Evolutionary conservation across 2,797 vertebrate genomes (phyloP), one percentile per base, ranked within the genome.

Genomic region (Lophura swinhoii): DNA sequence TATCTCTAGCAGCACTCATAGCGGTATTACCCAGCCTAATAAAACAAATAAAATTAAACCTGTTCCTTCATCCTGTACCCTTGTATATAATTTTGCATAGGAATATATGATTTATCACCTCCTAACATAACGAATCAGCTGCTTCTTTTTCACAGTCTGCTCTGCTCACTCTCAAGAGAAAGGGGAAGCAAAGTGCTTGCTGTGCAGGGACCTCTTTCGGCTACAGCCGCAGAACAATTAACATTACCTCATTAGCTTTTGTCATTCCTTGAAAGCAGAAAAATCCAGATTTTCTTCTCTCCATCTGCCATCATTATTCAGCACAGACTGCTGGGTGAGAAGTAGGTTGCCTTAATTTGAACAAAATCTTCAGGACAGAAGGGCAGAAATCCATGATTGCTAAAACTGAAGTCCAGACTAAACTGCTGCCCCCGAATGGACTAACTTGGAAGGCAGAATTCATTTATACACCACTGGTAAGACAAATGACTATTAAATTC

Each of bases 171-270:
- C 78, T 53, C 43, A 43, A 92, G 63, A 93, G 75, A 95, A 93
- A 87, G 60, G 91, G 31, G 73, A 91, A 81, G 44, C 33, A 72
- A 84, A 2, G 8, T 66, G 43, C 70, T 10, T 83, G 66, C 84
- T 93, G 59, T 88, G 84, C 70, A 76, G 87, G 72, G 72, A 92
- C 51, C 48, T 87, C 51, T 82, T 76, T 81, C 73, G 55, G 74
- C 72, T 75, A 43, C 60, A 63, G 60, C 69, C 5, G 0, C 69
- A 72, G 64, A 93, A 90, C 88, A 95, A 93, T 95, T 90, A 94
- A 56, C 86, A n/a, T 93, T 94, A 94, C 78, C 87, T 95, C 93
- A 93, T 94, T 96, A 96, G 81, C 69, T 88, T 91, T 77, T 87
- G 93, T 80, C 46, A 62, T 93, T 91, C 82, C 83, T 95, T 93